phyloP scores from a whole-genome alignment of 2,113 vertebrate species.

The Ranitomeya imitator region DNA sequence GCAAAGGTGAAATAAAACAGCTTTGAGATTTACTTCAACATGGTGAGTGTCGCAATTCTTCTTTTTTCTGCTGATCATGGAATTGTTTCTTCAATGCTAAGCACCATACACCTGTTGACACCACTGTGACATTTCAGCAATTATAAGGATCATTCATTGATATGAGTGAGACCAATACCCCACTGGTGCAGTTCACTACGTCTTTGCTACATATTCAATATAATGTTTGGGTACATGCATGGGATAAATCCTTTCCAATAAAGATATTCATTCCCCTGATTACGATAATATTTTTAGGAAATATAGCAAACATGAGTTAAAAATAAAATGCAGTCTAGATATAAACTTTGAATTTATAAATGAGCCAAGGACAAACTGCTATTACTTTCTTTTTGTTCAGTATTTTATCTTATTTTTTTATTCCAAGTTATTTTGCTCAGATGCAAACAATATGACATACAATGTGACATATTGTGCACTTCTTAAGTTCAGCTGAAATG shows the following conservation, averaged over 20 bases:
- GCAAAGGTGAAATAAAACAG: too few relatives aligned
- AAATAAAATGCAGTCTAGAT: background rate
- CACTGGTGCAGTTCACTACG: too few relatives aligned
- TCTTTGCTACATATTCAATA: background rate
- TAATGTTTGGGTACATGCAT: background rate
- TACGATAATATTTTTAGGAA: background rate
- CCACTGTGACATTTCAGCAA: too few relatives aligned
- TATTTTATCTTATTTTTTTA: background rate
- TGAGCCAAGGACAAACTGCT: background rate
- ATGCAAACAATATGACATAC: constrained; percentile 32
- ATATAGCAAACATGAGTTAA: background rate
- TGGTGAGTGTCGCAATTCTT: too few relatives aligned
- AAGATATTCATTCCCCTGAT: background rate
- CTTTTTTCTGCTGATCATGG: too few relatives aligned
- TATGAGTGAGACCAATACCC: too few relatives aligned
- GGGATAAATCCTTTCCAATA: background rate
- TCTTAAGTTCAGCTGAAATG: constrained; percentile 19
- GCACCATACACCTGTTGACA: too few relatives aligned
- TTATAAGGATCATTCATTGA: too few relatives aligned
- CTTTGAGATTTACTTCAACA: too few relatives aligned
- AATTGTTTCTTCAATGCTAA: too few relatives aligned
- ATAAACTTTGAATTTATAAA: background rate
- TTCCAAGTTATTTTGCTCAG: background rate
- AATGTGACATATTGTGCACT: constrained; percentile 17
- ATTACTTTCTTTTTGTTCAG: background rate